phyloP scores from a whole-genome alignment of 2,888 invertebrate species.

The Phlogophora meticulosa region DNA sequence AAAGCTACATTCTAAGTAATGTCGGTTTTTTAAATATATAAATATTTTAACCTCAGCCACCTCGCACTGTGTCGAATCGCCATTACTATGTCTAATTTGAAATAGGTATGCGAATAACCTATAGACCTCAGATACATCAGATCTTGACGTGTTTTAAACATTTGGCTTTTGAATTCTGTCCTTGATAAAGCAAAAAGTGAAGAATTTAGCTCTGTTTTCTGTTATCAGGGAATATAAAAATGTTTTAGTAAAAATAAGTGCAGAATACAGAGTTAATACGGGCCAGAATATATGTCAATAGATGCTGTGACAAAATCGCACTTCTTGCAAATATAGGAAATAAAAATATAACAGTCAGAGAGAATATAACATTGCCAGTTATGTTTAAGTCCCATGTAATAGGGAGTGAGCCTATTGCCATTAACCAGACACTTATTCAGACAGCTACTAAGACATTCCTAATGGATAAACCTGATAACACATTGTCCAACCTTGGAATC shows the following conservation, averaged over 20 bases:
- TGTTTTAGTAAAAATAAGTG: too few species aligned
- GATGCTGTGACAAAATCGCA: constrained; percentile 1
- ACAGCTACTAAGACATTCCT: too few species aligned
- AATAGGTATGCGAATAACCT: constrained; percentile 65
- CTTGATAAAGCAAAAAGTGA: constrained; percentile 51
- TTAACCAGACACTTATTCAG: too few species aligned
- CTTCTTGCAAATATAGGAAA: not conserved
- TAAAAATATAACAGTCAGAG: too few species aligned
- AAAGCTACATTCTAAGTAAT: constrained; percentile 36
- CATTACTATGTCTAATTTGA: constrained; percentile 69
- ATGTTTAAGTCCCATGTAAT: too few species aligned
- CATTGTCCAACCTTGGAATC: too few species aligned
- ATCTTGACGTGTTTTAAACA: constrained; percentile 24
- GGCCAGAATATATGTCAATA: not conserved
- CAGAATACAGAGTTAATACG: not conserved
- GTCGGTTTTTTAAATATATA: constrained; percentile 60
- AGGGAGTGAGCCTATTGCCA: too few species aligned
- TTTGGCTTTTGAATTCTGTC: constrained; percentile 35
- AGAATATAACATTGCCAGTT: too few species aligned
- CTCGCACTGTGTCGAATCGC: constrained; percentile 59
- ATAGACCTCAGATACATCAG: constrained; percentile 37
- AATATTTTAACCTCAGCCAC: constrained; percentile 48
- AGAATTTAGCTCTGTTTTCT: constrained; percentile 30
- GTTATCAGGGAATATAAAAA: constrained; percentile 6
- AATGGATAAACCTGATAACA: too few species aligned